Conservation (phyloP, 2,113 vertebrate species). For the Hassar affinis region DNA sequence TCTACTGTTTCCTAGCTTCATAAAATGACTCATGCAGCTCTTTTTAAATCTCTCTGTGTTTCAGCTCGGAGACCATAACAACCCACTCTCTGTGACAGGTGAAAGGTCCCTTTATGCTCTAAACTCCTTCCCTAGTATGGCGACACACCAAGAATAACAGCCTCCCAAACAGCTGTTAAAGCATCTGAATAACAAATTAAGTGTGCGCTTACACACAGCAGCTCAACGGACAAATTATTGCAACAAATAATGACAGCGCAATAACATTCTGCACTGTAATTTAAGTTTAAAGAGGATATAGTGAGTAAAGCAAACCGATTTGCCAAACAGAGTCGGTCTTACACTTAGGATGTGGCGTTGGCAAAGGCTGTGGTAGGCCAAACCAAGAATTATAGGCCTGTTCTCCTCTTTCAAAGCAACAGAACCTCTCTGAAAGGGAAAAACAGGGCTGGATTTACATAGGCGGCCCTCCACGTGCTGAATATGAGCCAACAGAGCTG, state of each 20-base stretch:
- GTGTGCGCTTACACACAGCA: slow-evolving; percentile 32
- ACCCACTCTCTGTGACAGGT: slow-evolving; percentile 41
- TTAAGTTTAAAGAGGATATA: slow-evolving; percentile 45
- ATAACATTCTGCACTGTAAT: slow-evolving; percentile 47
- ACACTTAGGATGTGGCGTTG: slow-evolving; percentile 47
- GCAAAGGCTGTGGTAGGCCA: slow-evolving; percentile 43
- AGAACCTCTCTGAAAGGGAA: slow-evolving; percentile 35
- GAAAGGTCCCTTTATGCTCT: slow-evolving; percentile 53
- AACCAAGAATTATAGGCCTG: slow-evolving; percentile 43
- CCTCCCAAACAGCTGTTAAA: slow-evolving; percentile 50
- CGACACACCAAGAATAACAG: slow-evolving; percentile 45
- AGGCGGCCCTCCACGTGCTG: slow-evolving; percentile 29
- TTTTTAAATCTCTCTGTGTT: slow-evolving; percentile 32
- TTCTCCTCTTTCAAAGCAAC: slow-evolving; percentile 28
- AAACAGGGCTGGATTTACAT: slow-evolving; percentile 42
- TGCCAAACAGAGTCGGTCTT: slow-evolving; percentile 31
- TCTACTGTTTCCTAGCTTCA: slow-evolving; percentile 37
- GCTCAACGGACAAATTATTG: slow-evolving; percentile 48
- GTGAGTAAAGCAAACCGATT: slow-evolving; percentile 46
- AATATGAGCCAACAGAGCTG: slow-evolving; percentile 33
- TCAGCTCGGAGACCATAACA: slow-evolving; percentile 36
- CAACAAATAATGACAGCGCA: slow-evolving; percentile 50
- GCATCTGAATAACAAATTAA: slow-evolving; percentile 54
- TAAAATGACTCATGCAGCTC: slow-evolving; percentile 34
- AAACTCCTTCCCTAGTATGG: slow-evolving; percentile 46